A percentile compares a stretch with the other conserved stretches of the same genome.
phyloP scores from a whole-genome alignment of 2,888 invertebrate species.

The Hofmannophila pseudospretella region DNA sequence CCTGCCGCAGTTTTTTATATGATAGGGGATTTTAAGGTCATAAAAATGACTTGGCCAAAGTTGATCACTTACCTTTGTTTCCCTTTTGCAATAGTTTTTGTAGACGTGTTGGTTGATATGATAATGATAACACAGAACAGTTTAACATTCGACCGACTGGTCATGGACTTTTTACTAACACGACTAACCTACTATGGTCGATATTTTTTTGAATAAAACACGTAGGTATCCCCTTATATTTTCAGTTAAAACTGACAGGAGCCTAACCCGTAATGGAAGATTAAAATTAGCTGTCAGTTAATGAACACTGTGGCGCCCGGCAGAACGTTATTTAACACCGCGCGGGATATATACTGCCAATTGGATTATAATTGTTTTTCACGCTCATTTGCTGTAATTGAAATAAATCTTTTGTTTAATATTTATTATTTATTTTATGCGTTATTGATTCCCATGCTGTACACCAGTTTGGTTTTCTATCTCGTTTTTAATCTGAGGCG shows the following conservation, averaged over 20 bases:
- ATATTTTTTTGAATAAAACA: no score
- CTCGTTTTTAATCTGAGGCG: conserved; percentile 12
- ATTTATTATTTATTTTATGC: conserved; percentile 50
- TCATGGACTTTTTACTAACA: no score
- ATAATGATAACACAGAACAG: no score
- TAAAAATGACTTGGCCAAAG: no score
- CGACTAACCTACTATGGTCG: no score
- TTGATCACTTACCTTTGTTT: no score
- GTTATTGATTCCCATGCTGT: conserved; percentile 22
- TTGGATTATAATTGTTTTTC: conserved; percentile 72
- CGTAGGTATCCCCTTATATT: no score
- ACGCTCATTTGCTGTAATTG: conserved; percentile 68
- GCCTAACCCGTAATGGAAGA: conserved; percentile 63
- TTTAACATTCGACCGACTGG: no score
- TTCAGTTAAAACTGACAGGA: conserved; percentile 46
- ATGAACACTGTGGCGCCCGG: conserved; percentile 38
- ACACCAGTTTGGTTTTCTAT: conserved; percentile 9
- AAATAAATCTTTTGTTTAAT: conserved; percentile 63
- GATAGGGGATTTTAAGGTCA: no score
- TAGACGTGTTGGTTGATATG: no score
- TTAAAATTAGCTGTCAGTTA: conserved; percentile 70
- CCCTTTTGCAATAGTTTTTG: no score
- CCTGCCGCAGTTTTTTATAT: no score
- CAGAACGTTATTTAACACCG: conserved; percentile 53
- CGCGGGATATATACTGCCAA: conserved; percentile 46